Evolutionary conservation across 37 sponge, comb jelly and placozoan species (phyloP).

Genomic region (Dysidea cf. avara): DNA sequence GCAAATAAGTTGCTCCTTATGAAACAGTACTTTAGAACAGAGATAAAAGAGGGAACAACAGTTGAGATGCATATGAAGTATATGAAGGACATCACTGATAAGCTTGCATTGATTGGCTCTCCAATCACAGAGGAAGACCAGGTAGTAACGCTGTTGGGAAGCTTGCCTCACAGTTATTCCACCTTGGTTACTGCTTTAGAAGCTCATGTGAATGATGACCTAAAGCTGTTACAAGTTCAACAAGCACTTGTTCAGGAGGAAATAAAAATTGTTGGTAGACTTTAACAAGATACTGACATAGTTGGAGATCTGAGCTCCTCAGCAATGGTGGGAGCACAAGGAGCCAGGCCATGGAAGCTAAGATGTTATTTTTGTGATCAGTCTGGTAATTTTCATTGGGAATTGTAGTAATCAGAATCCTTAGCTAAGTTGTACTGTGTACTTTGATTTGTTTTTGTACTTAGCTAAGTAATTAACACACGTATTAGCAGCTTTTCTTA

Average conservation of each 20-base stretch:
- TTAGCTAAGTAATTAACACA: no score
- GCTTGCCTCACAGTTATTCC: slow-evolving; percentile 28
- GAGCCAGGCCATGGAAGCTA: slow-evolving; percentile 2
- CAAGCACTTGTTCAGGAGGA: slow-evolving; percentile 52
- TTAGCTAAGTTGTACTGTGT: no score
- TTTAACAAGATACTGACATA: no score
- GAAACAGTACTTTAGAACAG: slow-evolving; percentile 50
- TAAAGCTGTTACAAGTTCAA: slow-evolving; percentile 31
- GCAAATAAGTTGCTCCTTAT: slow-evolving; percentile 54
- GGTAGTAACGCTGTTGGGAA: slow-evolving; percentile 49
- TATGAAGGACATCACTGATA: slow-evolving; percentile 60
- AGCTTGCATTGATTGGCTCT: slow-evolving; percentile 40
- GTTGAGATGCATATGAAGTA: slow-evolving; percentile 43
- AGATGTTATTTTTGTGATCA: slow-evolving; percentile 20
- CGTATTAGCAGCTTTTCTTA: no score
- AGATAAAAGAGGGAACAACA: slow-evolving; percentile 49
- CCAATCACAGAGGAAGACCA: slow-evolving; percentile 49
- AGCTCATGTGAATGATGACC: slow-evolving; percentile 39
- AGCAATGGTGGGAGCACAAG: no score
- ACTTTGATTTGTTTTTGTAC: no score
- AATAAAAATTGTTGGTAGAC: neutral
- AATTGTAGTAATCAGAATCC: no score
- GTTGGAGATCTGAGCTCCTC: no score
- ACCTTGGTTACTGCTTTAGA: slow-evolving; percentile 52
- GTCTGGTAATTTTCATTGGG: slow-evolving; percentile 27